Conservation (phyloP, 2,113 vertebrate genomes). For the Loxodonta africana region DNA sequence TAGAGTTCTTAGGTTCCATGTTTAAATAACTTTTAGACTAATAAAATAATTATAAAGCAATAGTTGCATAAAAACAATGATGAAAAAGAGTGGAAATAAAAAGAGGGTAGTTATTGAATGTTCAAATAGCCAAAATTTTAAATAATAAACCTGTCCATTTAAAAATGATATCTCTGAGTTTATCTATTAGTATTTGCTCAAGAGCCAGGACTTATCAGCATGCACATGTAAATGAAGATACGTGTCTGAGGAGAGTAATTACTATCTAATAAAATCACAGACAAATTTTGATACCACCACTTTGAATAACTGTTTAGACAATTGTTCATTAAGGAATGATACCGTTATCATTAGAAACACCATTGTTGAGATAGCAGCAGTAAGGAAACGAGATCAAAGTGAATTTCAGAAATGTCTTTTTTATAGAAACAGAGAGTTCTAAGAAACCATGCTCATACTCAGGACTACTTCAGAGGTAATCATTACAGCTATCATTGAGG, state of each 20-base stretch:
- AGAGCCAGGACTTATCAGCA: not conserved
- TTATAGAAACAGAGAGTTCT: not conserved
- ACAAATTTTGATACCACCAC: not conserved
- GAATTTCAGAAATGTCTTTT: not conserved
- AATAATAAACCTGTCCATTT: not conserved
- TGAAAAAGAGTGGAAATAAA: not conserved
- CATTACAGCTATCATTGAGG: not conserved
- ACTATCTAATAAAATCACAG: not conserved
- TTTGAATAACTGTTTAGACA: constrained; percentile 10
- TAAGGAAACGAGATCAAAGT: not conserved
- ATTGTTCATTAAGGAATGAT: not conserved
- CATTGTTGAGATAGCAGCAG: not conserved
- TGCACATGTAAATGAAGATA: not conserved
- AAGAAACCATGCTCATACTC: not conserved
- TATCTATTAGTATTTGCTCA: not conserved
- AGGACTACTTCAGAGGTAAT: not conserved
- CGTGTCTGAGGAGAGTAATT: not conserved
- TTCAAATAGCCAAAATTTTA: not conserved
- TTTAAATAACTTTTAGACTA: not conserved
- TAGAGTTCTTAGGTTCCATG: not conserved
- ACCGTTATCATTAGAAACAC: not conserved
- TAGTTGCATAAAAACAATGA: not conserved
- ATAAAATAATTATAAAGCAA: constrained; percentile 29
- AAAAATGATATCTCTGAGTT: not conserved
- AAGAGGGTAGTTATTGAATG: not conserved